Evolutionary conservation across 2,888 invertebrate species (phyloP), one percentile per base, ranked within the genome.

Genomic region (Ophonus ardosiacus): DNA sequence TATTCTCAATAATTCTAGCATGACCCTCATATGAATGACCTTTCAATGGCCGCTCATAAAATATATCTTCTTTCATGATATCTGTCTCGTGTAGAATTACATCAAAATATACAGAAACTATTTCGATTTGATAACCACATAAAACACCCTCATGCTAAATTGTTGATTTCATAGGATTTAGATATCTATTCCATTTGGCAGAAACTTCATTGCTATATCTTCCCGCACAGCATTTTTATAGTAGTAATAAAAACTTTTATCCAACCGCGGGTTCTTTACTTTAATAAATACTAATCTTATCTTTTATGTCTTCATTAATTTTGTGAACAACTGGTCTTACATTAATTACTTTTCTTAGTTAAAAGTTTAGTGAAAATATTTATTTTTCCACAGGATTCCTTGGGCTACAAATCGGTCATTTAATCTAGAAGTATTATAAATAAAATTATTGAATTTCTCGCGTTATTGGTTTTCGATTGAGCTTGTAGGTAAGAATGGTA

Each of bases 231-330:
- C 43, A 51, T 51, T 51, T 51, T 51, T 51, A 51, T 51, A 4
- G 8, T 8, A 51, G 43, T 51, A 51, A 51, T 51, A 51, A 51
- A 51, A 51, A 51, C 43, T 51, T 51, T 51, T 51, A 51, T 51
- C 13, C 43, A 13, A 51, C 43, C 43, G 8, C 13, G 0, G 10
- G 10, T 51, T 51, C 43, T 51, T 51, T 51, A 13, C 43, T 51
- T 51, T 51, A 51, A 51, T 51, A 51, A 51, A 51, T 51, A 51
- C 43, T 13, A 51, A 51, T 51, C 43, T 51, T 51, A 59, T 59
- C 59, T 59, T 59, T 59, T 59, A 59, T 15, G 59, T 59, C 43
- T 59, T 59, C 17, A 59, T 59, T 59, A 57, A 57, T 15, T n/a
- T 15, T 15, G 57, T 15, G 13, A 57, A 43, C 43, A 43, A 43